Percentiles rank a stretch among this genome's conserved stretches.
Conservation (phyloP, 2,113 vertebrate species). For the Benitochromis conjunctus region DNA sequence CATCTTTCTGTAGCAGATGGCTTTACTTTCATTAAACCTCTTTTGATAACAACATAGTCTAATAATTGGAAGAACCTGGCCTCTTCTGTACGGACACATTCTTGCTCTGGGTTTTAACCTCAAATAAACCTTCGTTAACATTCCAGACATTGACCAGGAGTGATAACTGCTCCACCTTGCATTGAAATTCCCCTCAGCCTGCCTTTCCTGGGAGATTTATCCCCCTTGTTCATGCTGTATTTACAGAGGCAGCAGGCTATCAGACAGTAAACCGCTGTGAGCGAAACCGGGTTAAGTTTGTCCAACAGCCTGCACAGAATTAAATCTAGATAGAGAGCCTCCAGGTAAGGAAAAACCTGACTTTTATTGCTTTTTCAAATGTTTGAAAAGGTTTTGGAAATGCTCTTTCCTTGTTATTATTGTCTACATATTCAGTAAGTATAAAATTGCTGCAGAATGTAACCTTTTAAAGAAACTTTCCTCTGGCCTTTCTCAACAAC, state of each 20-base stretch:
- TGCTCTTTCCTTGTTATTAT: neutral
- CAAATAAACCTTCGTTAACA: conserved; percentile 22
- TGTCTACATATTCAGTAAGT: neutral
- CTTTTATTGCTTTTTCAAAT: conserved; percentile 25
- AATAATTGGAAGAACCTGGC: neutral
- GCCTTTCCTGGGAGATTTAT: conserved; percentile 26
- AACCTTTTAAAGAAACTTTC: neutral
- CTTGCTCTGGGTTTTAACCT: neutral
- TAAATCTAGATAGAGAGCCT: neutral
- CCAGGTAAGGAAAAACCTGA: neutral
- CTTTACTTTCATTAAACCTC: neutral
- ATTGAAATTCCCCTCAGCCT: conserved; percentile 37
- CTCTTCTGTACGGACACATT: neutral
- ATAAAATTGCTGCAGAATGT: neutral
- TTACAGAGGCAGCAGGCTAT: conserved; percentile 36
- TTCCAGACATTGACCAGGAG: conserved; percentile 11
- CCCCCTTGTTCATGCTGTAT: conserved; percentile 33
- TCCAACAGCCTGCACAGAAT: conserved; percentile 17
- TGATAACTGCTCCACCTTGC: conserved; percentile 11
- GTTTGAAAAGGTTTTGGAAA: neutral
- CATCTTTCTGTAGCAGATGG: neutral
- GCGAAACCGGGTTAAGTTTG: conserved; percentile 13
- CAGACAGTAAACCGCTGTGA: conserved; percentile 19
- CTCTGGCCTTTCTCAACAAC: neutral
- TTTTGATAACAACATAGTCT: neutral